phyloP scores from a whole-genome alignment of 1,140 invertebrate species.

The Microplitis mediator region DNA sequence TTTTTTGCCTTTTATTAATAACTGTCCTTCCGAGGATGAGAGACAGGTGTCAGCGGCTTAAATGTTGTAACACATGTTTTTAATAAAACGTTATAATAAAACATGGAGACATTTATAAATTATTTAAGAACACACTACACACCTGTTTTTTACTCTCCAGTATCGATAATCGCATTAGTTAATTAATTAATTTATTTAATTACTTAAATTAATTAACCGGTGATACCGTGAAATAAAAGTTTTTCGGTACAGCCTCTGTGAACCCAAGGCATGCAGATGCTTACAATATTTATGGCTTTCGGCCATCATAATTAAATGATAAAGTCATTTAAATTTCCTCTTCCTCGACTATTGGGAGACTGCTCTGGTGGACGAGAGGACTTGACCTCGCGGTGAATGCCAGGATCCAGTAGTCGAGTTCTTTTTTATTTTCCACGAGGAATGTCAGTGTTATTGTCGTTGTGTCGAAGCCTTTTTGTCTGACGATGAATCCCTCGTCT shows the following conservation, averaged over 20 bases:
- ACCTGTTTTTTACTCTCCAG: too few species aligned
- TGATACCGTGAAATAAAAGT: not conserved
- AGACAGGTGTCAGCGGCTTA: too few species aligned
- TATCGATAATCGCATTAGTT: too few species aligned
- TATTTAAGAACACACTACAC: too few species aligned
- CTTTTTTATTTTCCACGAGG: conserved; percentile 64
- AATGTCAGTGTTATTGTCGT: conserved; percentile 66
- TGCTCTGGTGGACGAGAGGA: conserved; percentile 63
- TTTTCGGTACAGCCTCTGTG: not conserved
- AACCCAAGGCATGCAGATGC: not conserved
- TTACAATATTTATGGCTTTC: conserved; percentile 31
- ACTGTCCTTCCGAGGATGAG: too few species aligned
- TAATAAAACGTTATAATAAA: too few species aligned
- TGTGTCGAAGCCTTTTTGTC: conserved; percentile 69
- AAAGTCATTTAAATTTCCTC: conserved; percentile 59
- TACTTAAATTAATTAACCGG: too few species aligned
- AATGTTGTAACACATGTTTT: too few species aligned
- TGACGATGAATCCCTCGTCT: conserved; percentile 64
- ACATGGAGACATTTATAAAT: too few species aligned
- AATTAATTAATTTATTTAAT: too few species aligned
- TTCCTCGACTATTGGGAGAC: conserved; percentile 69
- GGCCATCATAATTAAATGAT: conserved; percentile 21
- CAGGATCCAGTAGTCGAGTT: conserved; percentile 68
- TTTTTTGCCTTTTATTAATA: too few species aligned
- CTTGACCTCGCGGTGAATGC: conserved; percentile 66